A percentile compares a stretch with the other conserved stretches of the same genome.
Evolutionary conservation across 1,140 invertebrate species (phyloP).

Genomic region (Heterodera carotae): DNA sequence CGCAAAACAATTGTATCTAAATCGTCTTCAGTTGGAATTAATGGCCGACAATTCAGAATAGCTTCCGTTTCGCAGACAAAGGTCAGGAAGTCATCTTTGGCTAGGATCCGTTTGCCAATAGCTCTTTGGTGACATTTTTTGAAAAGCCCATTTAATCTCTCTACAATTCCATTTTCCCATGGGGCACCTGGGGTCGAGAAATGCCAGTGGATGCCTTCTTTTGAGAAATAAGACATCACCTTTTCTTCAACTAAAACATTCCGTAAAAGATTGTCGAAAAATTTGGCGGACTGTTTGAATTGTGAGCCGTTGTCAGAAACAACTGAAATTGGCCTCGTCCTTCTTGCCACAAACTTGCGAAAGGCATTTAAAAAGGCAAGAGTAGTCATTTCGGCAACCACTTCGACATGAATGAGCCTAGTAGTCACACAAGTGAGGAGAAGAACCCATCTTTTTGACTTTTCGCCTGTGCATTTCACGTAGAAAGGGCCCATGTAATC

Average conservation of each 20-base stretch:
- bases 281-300: background rate
- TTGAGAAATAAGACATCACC: background rate
- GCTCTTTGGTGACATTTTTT: background rate
- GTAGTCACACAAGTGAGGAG: conserved; percentile 3
- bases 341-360: conserved; percentile 6
- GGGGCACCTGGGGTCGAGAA: background rate
- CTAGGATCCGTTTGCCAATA: background rate
- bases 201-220: conserved; percentile 9
- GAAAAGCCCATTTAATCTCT: conserved; percentile 3
- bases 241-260: background rate
- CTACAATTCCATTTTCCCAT: background rate
- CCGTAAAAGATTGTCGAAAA: background rate
- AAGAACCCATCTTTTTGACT: background rate
- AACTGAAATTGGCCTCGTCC: background rate
- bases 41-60: background rate
- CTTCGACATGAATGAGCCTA: conserved; percentile 8
- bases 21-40: background rate
- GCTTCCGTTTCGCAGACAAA: background rate
- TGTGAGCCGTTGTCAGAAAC: conserved; percentile 6
- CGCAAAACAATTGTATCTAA: background rate
- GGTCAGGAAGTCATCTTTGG: background rate
- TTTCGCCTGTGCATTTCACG: background rate
- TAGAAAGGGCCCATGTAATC: conserved; percentile 4
- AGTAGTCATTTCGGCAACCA: background rate
- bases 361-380: conserved; percentile 7